These are phyloP conservation scores for Oscheius sp. DNA, from an alignment of 2,888 invertebrate genomes.

Conservation along the genomic window DNA sequence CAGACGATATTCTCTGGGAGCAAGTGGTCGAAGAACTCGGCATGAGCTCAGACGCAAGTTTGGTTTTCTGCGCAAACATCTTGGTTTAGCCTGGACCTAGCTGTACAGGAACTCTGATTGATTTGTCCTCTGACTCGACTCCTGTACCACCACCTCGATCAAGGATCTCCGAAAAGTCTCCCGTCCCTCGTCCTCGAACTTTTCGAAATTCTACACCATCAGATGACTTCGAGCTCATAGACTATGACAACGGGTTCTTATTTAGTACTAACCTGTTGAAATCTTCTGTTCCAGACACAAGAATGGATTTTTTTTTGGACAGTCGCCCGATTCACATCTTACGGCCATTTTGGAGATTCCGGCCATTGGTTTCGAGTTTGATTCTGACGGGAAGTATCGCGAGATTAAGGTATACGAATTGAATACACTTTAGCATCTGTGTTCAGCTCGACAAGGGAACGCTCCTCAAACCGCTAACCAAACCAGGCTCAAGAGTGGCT, in stretches of 20 bases:
- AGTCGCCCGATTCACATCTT: slow-evolving; percentile 5
- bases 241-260: slow-evolving; percentile 1
- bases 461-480: slow-evolving; percentile 16
- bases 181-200: slow-evolving; percentile 12
- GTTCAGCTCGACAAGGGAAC: slow-evolving; percentile 23
- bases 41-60: background rate
- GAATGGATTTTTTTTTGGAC: background rate
- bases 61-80: background rate
- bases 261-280: background rate
- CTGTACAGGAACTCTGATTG: slow-evolving; percentile 8
- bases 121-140: background rate
- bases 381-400: background rate
- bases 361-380: slow-evolving; percentile 3
- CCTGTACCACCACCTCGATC: slow-evolving; percentile 19
- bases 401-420: slow-evolving; percentile 1
- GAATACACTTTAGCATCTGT: background rate
- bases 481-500: slow-evolving; percentile 9
- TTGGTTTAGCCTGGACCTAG: slow-evolving; percentile 10
- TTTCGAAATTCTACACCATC: slow-evolving; percentile 1
- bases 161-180: background rate
- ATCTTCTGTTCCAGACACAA: background rate
- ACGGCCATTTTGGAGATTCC: slow-evolving; percentile 9
- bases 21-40: slow-evolving; percentile 2
- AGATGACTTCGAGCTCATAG: slow-evolving; percentile 21
- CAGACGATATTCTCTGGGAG: slow-evolving; percentile 17